Conservation (phyloP, 2,113 vertebrate species). For the Dolichotis patagonum region DNA sequence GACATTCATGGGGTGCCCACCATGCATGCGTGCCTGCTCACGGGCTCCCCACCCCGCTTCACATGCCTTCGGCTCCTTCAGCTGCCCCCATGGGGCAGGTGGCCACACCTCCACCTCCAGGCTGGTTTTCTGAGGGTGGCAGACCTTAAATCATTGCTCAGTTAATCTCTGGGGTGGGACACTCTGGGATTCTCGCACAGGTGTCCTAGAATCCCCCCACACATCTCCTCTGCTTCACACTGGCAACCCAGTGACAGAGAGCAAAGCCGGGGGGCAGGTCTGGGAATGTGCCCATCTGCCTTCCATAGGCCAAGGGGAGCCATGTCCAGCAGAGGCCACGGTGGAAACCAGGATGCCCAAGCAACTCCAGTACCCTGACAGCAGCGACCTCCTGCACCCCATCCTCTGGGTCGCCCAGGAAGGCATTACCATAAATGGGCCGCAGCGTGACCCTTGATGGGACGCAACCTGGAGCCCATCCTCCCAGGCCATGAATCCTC, state of each 20-base stretch:
- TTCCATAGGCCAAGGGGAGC: neutral
- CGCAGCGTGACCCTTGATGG: neutral
- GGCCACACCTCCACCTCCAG: neutral
- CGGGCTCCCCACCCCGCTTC: neutral
- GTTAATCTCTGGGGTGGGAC: neutral
- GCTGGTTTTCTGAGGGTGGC: neutral
- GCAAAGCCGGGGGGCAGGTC: neutral
- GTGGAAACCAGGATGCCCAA: neutral
- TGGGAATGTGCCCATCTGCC: neutral
- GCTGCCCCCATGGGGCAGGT: no score
- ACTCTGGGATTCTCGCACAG: neutral
- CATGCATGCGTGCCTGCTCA: fast-evolving
- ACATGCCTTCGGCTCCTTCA: fast-evolving
- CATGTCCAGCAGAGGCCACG: neutral
- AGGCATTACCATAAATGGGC: neutral
- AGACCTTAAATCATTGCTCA: neutral
- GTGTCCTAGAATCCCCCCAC: neutral
- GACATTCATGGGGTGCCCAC: fast-evolving
- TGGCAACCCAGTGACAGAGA: neutral
- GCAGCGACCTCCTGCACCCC: neutral
- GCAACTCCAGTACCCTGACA: fast-evolving
- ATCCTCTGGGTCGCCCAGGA: neutral
- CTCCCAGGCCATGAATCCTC: neutral
- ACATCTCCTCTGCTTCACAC: neutral
- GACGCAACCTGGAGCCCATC: neutral